These are phyloP conservation scores for Lepisosteus oculatus DNA, from an alignment of 2,113 vertebrate genomes.

Conservation along the genomic window DNA sequence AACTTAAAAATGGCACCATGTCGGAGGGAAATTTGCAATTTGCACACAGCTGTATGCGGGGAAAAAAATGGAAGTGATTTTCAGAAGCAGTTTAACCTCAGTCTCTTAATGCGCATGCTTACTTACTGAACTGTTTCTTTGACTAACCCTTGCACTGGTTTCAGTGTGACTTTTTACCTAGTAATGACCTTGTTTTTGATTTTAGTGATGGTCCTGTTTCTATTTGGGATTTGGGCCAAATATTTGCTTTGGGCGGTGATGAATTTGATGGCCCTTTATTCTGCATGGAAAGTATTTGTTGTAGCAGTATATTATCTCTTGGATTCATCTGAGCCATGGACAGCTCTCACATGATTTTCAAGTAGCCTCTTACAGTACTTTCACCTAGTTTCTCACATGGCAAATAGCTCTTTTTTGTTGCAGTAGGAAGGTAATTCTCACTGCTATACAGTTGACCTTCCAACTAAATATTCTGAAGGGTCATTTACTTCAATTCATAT, in stretches of 20 bases:
- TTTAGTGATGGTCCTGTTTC: too few species aligned
- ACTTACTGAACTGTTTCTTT: not conserved
- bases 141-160: not conserved
- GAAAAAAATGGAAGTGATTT: too few species aligned
- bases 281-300: constrained; percentile 43
- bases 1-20: too few species aligned
- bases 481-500: too few species aligned
- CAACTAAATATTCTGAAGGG: not conserved
- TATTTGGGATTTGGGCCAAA: too few species aligned
- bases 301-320: constrained; percentile 14
- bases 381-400: constrained; percentile 42
- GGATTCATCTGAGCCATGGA: constrained; percentile 30
- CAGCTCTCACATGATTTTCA: constrained; percentile 36
- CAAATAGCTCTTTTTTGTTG: not conserved
- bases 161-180: constrained; percentile 9
- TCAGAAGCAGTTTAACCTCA: too few species aligned
- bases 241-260: too few species aligned
- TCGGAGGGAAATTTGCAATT: too few species aligned
- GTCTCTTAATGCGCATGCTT: constrained; percentile 8
- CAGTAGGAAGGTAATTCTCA: constrained; percentile 15
- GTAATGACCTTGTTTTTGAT: not conserved
- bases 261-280: constrained; percentile 33
- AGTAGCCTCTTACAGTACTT: constrained; percentile 24
- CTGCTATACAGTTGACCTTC: constrained; percentile 22
- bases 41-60: too few species aligned